Conservation (phyloP, 2,888 invertebrate genomes). For the Pharmacophagus antenor region DNA sequence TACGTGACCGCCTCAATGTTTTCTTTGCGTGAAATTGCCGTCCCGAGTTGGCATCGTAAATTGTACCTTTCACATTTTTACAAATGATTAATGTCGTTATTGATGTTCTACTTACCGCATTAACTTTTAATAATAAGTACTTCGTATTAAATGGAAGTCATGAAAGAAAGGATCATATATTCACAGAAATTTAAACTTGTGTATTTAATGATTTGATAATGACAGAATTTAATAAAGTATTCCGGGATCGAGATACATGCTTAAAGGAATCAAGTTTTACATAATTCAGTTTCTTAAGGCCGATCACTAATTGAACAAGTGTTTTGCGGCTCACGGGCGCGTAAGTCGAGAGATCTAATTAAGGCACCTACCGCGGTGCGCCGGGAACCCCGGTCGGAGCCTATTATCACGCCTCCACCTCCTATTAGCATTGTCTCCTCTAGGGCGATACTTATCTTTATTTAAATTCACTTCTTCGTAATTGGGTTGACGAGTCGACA, state of each 20-base stretch:
- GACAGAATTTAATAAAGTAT: slow-evolving; percentile 9
- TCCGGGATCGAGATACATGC: slow-evolving; percentile 21
- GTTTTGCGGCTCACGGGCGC: slow-evolving; percentile 69
- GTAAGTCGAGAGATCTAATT: slow-evolving; percentile 78
- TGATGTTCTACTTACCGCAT: too few relatives aligned
- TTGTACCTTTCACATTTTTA: slow-evolving; percentile 30
- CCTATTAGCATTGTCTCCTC: slow-evolving; percentile 81
- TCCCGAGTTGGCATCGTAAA: slow-evolving; percentile 33
- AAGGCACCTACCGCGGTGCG: slow-evolving; percentile 70
- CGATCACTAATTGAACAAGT: slow-evolving; percentile 79
- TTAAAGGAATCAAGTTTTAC: slow-evolving; percentile 44
- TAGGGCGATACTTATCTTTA: slow-evolving; percentile 81
- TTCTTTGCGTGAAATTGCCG: slow-evolving; percentile 38
- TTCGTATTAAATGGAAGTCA: background rate
- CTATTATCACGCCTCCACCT: slow-evolving; percentile 78
- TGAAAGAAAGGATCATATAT: too few relatives aligned
- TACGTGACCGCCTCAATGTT: slow-evolving; percentile 35
- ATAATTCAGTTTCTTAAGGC: slow-evolving; percentile 65
- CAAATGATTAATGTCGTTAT: slow-evolving; percentile 22
- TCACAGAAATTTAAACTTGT: too few relatives aligned
- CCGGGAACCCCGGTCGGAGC: slow-evolving; percentile 60
- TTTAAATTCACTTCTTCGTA: slow-evolving; percentile 82
- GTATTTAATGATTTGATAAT: too few relatives aligned
- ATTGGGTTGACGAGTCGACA: slow-evolving; percentile 81
- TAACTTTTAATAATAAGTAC: background rate